These are phyloP conservation scores for Garra rufa DNA, from an alignment of 2,113 vertebrate genomes.

Conservation along the genomic window DNA sequence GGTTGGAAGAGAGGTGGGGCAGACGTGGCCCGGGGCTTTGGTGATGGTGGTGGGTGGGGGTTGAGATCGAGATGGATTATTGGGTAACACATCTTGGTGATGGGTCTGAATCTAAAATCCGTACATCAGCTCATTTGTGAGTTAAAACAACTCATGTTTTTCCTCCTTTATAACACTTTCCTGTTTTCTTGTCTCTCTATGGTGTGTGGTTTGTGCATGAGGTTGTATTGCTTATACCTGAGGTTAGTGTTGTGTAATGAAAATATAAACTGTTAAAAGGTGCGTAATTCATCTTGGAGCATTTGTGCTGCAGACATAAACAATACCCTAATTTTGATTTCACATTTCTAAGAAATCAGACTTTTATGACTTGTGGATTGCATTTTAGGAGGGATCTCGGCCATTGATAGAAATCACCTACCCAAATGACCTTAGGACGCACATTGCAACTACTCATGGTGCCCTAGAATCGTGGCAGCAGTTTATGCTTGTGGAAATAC, in stretches of 20 bases:
- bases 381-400: background rate
- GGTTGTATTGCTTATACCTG: background rate
- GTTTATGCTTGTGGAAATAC: background rate
- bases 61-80: background rate
- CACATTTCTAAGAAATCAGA: background rate
- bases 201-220: background rate
- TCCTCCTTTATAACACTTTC: background rate
- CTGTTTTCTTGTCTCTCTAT: background rate
- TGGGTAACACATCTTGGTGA: constrained; percentile 22
- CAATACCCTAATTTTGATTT: background rate
- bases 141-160: background rate
- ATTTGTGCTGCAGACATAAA: too few species aligned
- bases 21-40: constrained; percentile 40
- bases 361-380: background rate
- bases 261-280: background rate
- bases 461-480: background rate
- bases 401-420: background rate
- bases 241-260: background rate
- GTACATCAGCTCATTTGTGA: constrained; percentile 22
- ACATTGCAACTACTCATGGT: background rate
- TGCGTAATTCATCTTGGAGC: background rate
- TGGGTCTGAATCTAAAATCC: constrained; percentile 12
- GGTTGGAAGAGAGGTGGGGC: constrained; percentile 60
- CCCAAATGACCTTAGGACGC: background rate
- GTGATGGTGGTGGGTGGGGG: constrained; percentile 19